phyloP scores from a whole-genome alignment of 1,140 invertebrate species.

The Chymomyza costata region DNA sequence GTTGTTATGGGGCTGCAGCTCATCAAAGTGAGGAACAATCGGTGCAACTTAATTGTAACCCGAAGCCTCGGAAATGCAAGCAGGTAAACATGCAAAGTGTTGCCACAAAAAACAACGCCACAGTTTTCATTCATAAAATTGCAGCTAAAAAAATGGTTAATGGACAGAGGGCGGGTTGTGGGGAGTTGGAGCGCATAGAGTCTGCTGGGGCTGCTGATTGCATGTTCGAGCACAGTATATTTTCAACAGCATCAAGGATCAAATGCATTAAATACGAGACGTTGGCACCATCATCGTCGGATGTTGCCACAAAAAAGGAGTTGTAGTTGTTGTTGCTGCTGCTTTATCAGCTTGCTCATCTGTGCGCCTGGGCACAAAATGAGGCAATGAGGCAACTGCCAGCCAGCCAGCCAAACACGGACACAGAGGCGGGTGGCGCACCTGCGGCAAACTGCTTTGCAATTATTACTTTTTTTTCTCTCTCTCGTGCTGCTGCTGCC shows the following conservation, averaged over 20 bases:
- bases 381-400: constrained; percentile 28
- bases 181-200: neutral
- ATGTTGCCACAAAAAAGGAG: constrained; percentile 31
- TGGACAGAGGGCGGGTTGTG: neutral
- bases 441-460: constrained; percentile 72
- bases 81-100: constrained; percentile 60
- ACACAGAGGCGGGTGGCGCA: constrained; percentile 66
- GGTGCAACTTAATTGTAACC: constrained; percentile 8
- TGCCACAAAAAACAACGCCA: constrained; percentile 37
- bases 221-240: constrained; percentile 71
- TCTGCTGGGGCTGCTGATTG: constrained; percentile 50
- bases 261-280: constrained; percentile 71
- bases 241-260: constrained; percentile 73
- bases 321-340: constrained; percentile 19
- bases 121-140: constrained; percentile 73
- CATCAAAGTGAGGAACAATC: neutral
- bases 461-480: constrained; percentile 66
- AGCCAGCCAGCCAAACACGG: constrained; percentile 11
- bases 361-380: constrained; percentile 36
- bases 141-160: too few relatives aligned
- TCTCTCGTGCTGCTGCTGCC: constrained; percentile 13
- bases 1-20: neutral
- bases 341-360: constrained; percentile 66
- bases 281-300: constrained; percentile 41
- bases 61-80: constrained; percentile 13